Percentiles rank a stretch among this genome's conserved stretches.
Conservation (phyloP, 2,797 vertebrate genomes). For the Tenualosa ilisha region DNA sequence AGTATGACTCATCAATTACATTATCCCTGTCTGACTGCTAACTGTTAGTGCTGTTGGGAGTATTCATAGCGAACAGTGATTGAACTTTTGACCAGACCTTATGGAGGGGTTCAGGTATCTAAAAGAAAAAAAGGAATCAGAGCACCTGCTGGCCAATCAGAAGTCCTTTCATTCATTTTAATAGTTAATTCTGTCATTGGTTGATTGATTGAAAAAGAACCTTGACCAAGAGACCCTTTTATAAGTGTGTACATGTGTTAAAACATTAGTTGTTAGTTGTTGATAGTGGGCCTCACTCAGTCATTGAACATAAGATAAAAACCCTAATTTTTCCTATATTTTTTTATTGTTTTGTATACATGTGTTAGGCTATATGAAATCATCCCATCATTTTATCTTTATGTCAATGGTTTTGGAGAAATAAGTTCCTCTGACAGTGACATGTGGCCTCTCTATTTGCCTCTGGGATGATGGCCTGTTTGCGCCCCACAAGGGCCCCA, state of each 20-base stretch:
- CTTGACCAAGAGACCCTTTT: no score
- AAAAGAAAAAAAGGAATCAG: background rate
- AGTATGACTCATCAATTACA: background rate
- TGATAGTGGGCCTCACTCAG: no score
- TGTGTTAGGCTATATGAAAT: no score
- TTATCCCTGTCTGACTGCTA: background rate
- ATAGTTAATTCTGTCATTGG: no score
- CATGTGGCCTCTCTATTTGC: background rate
- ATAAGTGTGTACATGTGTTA: no score
- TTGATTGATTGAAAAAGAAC: no score
- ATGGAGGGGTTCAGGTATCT: background rate
- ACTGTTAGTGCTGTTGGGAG: background rate
- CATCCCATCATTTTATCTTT: background rate
- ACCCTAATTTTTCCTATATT: no score
- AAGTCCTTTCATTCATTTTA: background rate
- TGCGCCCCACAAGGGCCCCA: background rate
- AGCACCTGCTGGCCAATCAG: background rate
- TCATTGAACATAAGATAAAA: no score
- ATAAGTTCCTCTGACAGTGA: background rate
- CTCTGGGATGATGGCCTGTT: background rate
- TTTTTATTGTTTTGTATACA: no score
- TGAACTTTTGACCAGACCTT: background rate
- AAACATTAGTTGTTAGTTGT: no score
- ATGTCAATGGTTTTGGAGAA: background rate
- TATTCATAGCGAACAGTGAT: background rate